Base-by-base conservation (phyloP, 2,797 vertebrate species). In the Gallirallus australis region DNA sequence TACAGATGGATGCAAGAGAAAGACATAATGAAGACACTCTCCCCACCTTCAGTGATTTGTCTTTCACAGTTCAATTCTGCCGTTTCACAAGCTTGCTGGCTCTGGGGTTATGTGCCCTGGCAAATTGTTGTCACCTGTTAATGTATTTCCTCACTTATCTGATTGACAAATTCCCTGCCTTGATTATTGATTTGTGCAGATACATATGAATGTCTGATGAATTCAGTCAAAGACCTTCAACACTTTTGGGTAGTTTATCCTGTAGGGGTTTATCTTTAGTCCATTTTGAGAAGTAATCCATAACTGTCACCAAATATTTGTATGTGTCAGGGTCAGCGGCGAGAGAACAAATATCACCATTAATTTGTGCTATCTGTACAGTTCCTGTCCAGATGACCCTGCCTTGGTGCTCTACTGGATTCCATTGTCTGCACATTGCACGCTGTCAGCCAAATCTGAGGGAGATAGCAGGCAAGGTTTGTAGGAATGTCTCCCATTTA, bases 121-220 rank as follows among this genome's bases (percentile, higher is more conserved):
- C 65, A 97, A 95, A 97, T 94, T 97, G 97, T 97, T 97, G 94
- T 96, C 96, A 97, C 96, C 89, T 93, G 86, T 95, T 97, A 97
- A 97, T 96, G 71, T 82, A 96, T 94, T 97, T 98, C 95, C 86
- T 96, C 94, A 93, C 92, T 96, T 97, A 63, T 27, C n/a, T 97
- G 95, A 97, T 84, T 95, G 96, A 97, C 95, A 93, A 91, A 91
- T 92, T 94, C 82, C 71, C 93, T 92, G 72, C 71, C 80, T 90
- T 89, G 50, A 77, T 96, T 92, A 96, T 95, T 96, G 97, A 97
- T 95, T 97, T 95, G 86, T 93, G 91, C 5, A 0, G 69, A 42
- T 87, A 90, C 71, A 86, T 89, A 40, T 94, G 84, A 96, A 96
- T 81, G 69, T 93, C 93, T 72, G 70, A 94, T 94, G 63, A 93